A percentile compares a stretch with the other conserved stretches of the same genome.
Conservation (phyloP, 2,888 invertebrate species). For the Mimumesa dahlbomi region DNA sequence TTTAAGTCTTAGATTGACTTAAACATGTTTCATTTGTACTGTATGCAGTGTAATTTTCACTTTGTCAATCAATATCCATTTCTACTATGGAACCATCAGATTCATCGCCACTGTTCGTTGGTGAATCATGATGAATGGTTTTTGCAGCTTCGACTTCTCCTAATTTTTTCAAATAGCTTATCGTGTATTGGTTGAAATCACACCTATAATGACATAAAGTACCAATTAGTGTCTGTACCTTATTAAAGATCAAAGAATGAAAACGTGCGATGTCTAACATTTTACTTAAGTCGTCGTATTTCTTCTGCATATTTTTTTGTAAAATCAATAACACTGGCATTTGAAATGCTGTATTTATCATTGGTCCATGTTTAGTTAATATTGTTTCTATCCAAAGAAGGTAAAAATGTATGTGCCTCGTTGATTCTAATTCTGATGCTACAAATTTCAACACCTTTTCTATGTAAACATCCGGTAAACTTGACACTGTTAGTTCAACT, state of each 20-base stretch:
- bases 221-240: too few relatives aligned
- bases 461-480: constrained; percentile 88
- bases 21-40: background rate
- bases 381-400: constrained; percentile 89
- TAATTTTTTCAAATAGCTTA: constrained; percentile 85
- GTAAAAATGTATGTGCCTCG: constrained; percentile 94
- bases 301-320: constrained; percentile 90
- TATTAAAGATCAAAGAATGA: too few relatives aligned
- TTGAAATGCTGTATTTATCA: constrained; percentile 82
- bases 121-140: background rate
- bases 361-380: constrained; percentile 85
- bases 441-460: constrained; percentile 88
- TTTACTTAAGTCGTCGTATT: constrained; percentile 90
- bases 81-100: constrained; percentile 21
- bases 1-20: background rate
- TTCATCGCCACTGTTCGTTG: constrained; percentile 6
- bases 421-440: constrained; percentile 87
- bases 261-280: constrained; percentile 85
- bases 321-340: constrained; percentile 86
- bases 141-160: constrained; percentile 72
- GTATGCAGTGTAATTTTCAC: background rate
- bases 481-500: constrained; percentile 89
- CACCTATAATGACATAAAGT: constrained; percentile 83
- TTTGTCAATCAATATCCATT: constrained; percentile 21
- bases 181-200: constrained; percentile 93